Evolutionary conservation across 2,888 invertebrate genomes (phyloP), one percentile per base, ranked within the genome.

Genomic region (Tinea semifulvella): DNA sequence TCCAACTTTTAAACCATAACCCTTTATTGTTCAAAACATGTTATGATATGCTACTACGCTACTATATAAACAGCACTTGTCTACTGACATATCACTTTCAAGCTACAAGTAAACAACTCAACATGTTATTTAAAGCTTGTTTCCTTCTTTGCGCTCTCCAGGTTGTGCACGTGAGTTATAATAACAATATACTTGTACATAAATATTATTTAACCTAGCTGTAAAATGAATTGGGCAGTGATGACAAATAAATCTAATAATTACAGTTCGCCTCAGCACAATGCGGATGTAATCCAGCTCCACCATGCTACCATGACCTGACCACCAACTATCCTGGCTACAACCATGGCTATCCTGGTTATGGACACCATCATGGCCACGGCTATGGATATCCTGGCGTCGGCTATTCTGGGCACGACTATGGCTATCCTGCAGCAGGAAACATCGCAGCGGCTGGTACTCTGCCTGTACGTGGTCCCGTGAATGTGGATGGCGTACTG

Each of bases 401-500:
- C 8, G 8, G 8, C 25, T 22, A 22, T 8, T 5, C 25, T 22
- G 25, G 25, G 8, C 8, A 22, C 8, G 25, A 5, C 25, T 22
- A 22, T 22, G 8, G 8, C 25, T 22, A 22, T 22, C 25, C 25
- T 22, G 25, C 6, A n/a, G 6, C 48, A 36, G 60, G 60, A 3
- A 51, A 57, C 38, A 50, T 56, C 20, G 52, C 49, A 2, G 53
- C 57, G 10, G 49, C 46, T n/a, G 63, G 60, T 20, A 53, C 58
- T 42, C 28, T 63, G 45, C 52, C 51, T n/a, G 56, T 56, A 5
- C 48, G 47, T 10, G 64, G 62, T 13, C 46, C 49, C 40, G 57
- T 61, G 13, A 36, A 49, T n/a, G 53, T 64, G 26, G 50, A 51
- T 26, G 63, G 63, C 19, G 52, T 55, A 31, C 56, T 63, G n/a